These are phyloP conservation scores for Eupithecia inturbata DNA, from an alignment of 2,888 invertebrate species.

Conservation along the genomic window DNA sequence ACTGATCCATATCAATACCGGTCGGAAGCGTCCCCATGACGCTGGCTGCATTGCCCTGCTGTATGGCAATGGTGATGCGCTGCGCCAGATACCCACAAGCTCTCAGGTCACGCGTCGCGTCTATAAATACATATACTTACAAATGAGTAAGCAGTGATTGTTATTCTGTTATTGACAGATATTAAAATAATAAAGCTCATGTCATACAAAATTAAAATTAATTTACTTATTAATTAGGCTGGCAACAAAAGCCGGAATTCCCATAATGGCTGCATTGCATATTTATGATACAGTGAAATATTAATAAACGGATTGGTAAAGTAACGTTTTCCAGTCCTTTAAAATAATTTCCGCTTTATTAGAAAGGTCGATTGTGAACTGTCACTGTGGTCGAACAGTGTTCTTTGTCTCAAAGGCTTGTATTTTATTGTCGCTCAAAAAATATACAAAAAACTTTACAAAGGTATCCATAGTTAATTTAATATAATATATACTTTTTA, in stretches of 20 bases:
- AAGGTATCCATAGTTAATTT: too few species aligned
- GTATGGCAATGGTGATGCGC: too few species aligned
- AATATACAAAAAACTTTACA: background rate
- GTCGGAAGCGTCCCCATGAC: too few species aligned
- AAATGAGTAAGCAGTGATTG: background rate
- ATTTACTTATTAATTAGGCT: background rate
- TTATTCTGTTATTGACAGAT: background rate
- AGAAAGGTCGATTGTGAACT: background rate
- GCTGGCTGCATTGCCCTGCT: too few species aligned
- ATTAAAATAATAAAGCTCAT: background rate
- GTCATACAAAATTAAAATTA: background rate
- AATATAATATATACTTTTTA: too few species aligned
- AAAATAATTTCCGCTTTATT: background rate
- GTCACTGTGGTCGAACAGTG: too few species aligned
- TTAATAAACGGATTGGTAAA: background rate
- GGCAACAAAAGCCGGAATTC: background rate
- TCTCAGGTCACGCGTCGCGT: too few species aligned
- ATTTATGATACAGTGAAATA: constrained; percentile 2
- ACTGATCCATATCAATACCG: too few species aligned
- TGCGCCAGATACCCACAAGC: too few species aligned
- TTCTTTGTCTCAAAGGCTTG: constrained; percentile 13
- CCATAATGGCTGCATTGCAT: background rate
- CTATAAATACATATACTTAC: background rate
- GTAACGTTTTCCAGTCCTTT: background rate
- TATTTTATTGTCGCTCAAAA: background rate